Evolutionary conservation across 2,113 vertebrate species (phyloP).

Genomic region (Lanius collurio): DNA sequence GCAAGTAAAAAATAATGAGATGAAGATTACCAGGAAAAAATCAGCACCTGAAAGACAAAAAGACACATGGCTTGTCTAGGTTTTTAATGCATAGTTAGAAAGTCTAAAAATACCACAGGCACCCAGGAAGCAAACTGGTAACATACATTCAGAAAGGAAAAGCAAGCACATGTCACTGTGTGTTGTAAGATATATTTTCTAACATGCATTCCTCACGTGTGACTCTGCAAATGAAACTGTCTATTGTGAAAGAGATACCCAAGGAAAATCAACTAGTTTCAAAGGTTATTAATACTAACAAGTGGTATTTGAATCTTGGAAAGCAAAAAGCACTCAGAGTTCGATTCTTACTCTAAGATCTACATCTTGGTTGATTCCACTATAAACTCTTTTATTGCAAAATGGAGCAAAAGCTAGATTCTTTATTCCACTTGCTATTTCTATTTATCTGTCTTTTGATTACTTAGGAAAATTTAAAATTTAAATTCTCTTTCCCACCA

Average conservation of each 20-base stretch:
- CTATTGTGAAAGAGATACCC: neutral
- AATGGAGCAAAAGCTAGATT: neutral
- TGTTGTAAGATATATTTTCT: neutral
- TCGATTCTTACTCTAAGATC: neutral
- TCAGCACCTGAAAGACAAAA: neutral
- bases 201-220: fast-evolving
- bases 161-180: neutral
- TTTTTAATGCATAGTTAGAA: neutral
- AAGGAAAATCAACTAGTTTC: neutral
- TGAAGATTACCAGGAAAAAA: neutral
- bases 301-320: neutral
- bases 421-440: neutral
- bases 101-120: neutral
- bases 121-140: neutral
- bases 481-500: neutral
- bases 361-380: neutral
- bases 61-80: neutral
- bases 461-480: neutral
- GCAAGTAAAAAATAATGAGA: neutral
- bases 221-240: neutral
- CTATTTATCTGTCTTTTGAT: neutral
- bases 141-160: neutral
- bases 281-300: neutral
- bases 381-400: neutral
- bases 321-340: neutral